These are phyloP conservation scores for Gymnothorax reevesii DNA, from an alignment of 2,797 vertebrate species.

Conservation along the genomic window DNA sequence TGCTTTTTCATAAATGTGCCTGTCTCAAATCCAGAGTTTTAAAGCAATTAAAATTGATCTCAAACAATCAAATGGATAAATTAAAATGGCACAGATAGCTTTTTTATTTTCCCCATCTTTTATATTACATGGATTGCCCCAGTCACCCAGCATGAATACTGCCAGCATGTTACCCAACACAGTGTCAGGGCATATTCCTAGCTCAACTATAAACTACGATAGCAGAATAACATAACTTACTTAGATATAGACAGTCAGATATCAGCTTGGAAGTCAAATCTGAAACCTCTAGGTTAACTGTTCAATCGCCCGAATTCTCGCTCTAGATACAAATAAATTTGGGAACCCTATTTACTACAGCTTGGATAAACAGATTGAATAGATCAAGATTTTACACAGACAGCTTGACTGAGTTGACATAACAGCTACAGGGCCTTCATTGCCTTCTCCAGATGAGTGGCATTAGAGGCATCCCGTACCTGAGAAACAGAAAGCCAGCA, in stretches of 20 bases:
- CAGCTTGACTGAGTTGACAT: neutral
- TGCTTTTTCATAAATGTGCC: neutral
- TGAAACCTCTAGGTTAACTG: neutral
- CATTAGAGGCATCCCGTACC: neutral
- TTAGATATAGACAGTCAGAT: neutral
- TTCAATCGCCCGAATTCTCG: neutral
- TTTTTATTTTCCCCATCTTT: neutral
- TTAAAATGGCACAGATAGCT: neutral
- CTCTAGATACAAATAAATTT: neutral
- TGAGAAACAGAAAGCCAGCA: neutral
- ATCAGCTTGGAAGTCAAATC: neutral
- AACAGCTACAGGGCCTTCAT: neutral
- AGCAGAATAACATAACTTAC: neutral
- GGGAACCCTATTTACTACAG: neutral
- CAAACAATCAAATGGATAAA: neutral
- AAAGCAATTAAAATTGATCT: neutral
- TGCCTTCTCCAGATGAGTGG: neutral
- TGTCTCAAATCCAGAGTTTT: neutral
- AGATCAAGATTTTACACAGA: neutral
- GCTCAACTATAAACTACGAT: neutral
- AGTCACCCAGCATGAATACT: neutral
- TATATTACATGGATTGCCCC: neutral
- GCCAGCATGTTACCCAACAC: neutral
- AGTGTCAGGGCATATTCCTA: neutral
- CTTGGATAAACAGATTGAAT: neutral